Base-by-base conservation (phyloP, 2,113 vertebrate species). In the Pangasianodon gigas region DNA sequence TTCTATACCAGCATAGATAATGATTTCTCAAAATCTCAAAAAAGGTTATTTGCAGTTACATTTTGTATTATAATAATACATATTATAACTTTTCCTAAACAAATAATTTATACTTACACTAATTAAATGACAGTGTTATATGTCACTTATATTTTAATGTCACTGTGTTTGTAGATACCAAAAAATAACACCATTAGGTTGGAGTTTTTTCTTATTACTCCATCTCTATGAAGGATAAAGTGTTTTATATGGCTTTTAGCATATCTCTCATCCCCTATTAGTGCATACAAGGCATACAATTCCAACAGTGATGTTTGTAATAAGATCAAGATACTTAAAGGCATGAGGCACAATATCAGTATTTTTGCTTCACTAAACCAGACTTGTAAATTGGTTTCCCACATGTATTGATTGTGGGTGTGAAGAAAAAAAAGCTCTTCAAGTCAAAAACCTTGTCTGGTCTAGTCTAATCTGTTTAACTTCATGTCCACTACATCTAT, bases 271-370 rank as follows among this genome's bases (percentile, higher is more conserved):
- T 21, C 8, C 4, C n/a, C 16, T 74, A 24, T 58, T n/a, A 52
- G 41, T 19, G 29, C 10, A 52, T 56, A 32, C 29, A 88, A 74
- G 54, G 77, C 60, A 26, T 84, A 21, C 67, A 69, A 75, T 87
- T 71, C 44, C 41, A 24, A 24, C 65, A 52, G 41, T 89, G 87
- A 86, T 75, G 69, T 89, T 83, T 89, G 54, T 58, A 51, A 89
- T 65, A 46, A 46, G 87, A 87, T 91, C 77, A 86, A 89, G 58
- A 89, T 87, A 77, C 79, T 79, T 89, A 87, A 87, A 91, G 85
- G 85, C 85, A 74, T 88, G 75, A 91, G 44, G 84, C 56, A 90
- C 32, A 67, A 48, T 56, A 90, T 90, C 77, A 74, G 82, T 37
- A 48, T 65, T 85, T 74, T 67, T 71, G 13, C 81, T 58, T 71